Base-by-base conservation (phyloP, 2,797 vertebrate genomes). In the Enteromius paludinosus region DNA sequence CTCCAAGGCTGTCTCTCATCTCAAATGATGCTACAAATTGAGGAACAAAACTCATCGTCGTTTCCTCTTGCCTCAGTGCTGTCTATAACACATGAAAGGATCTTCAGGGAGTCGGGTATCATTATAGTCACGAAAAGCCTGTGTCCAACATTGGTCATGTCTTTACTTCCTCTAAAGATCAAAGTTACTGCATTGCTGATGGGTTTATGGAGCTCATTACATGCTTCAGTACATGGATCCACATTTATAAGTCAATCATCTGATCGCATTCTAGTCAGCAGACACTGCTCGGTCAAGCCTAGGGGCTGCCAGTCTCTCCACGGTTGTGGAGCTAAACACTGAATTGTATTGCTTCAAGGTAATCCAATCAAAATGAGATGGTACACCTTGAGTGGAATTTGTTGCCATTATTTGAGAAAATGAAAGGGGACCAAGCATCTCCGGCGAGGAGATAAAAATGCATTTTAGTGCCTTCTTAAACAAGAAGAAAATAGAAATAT, bases 401-500 rank as follows among this genome's bases (percentile, higher is more conserved):
- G 52, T 28, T 73, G 9, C 35, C 35, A 23, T 84, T 73, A 71
- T 82, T 79, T 65, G 68, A 45, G 72, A 69, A 52, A 86, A 84
- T 78, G 62, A 74, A 84, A 81, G 68, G 69, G 47, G 43, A 82
- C 79, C 14, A 61, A 59, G 66, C 52, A 82, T 65, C 49, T 47
- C 71, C 10, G 5, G n/a, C 10, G 18, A 78, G 41, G 18, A 74
- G 66, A 76, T 61, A 52, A 87, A 59, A 77, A 72, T 49, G 52
- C 7, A 20, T 43, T 81, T 70, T 25, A 66, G 10, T 66, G 33
- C 43, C 65, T 76, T 61, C 70, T 79, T 85, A 78, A 15, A 45
- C 28, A 59, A 65, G n/a, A 65, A 65, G 14, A 83, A 72, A 76
- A 87, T 78, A 38, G 25, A 61, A 41, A 30, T 86, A 89, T 86